These are phyloP conservation scores for Chaunax sp. DNA, from an alignment of 2,797 vertebrate species.

Conservation along the genomic window DNA sequence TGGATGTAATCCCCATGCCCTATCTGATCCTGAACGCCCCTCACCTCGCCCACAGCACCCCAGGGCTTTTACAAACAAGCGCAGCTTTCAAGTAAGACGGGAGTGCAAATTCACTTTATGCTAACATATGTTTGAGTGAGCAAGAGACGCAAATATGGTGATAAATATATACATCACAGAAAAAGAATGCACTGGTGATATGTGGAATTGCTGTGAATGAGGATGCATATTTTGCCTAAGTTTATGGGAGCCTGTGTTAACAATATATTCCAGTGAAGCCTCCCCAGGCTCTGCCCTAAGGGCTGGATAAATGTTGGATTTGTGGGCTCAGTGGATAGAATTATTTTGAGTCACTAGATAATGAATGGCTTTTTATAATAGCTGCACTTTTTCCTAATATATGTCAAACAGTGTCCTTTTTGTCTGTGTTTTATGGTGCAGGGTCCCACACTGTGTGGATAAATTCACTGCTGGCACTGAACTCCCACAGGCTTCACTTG, in stretches of 20 bases:
- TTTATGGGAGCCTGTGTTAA: conserved; percentile 63
- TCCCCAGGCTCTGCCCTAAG: conserved; percentile 60
- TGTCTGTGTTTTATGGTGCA: conserved; percentile 20
- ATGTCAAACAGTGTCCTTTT: conserved; percentile 47
- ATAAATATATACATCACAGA: conserved; percentile 30
- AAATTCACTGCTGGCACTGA: conserved; percentile 52
- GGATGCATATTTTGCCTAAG: conserved; percentile 59
- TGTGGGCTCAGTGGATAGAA: conserved; percentile 63
- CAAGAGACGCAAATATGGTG: conserved; percentile 13
- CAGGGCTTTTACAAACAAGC: conserved; percentile 57
- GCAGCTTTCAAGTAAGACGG: conserved; percentile 63
- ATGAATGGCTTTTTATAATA: conserved; percentile 65
- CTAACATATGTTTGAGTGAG: conserved; percentile 31
- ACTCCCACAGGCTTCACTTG: conserved; percentile 59
- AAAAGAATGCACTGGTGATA: conserved; percentile 23
- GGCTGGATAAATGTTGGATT: conserved; percentile 75
- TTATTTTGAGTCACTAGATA: conserved; percentile 56
- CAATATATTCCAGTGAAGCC: conserved; percentile 54
- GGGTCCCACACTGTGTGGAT: conserved; percentile 20
- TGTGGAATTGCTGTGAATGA: conserved; percentile 47
- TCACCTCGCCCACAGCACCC: conserved; percentile 73
- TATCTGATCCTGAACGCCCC: conserved; percentile 78
- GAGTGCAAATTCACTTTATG: conserved; percentile 57
- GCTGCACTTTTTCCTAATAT: conserved; percentile 49
- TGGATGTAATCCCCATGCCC: conserved; percentile 80